phyloP scores from a whole-genome alignment of 2,888 invertebrate species.

The Polylopha cassiicola region DNA sequence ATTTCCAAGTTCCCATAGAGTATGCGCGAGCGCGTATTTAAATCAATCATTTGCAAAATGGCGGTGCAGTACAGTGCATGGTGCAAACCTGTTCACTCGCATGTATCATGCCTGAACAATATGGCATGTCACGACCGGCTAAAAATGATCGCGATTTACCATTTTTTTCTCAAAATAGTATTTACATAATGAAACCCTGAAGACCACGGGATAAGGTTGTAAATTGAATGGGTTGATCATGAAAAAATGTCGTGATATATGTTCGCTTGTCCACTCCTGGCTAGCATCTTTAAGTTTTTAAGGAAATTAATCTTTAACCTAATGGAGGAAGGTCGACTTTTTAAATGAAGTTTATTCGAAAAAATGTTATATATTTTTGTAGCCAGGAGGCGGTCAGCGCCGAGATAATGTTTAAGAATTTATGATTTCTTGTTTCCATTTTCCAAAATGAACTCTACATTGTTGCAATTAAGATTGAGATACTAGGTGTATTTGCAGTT shows the following conservation, averaged over 20 bases:
- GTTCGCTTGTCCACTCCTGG: slow-evolving; percentile 66
- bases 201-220: slow-evolving; percentile 40
- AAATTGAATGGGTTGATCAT: slow-evolving; percentile 32
- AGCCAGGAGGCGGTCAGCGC: slow-evolving; percentile 64
- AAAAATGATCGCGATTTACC: slow-evolving; percentile 59
- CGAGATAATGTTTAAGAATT: slow-evolving; percentile 42
- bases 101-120: slow-evolving; percentile 70
- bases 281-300: too few species aligned
- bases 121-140: slow-evolving; percentile 68
- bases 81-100: slow-evolving; percentile 66
- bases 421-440: slow-evolving; percentile 40
- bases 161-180: slow-evolving; percentile 41
- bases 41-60: slow-evolving; percentile 15
- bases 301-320: too few species aligned
- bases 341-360: too few species aligned
- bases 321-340: too few species aligned
- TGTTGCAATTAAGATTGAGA: slow-evolving; percentile 40
- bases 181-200: slow-evolving; percentile 37
- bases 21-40: slow-evolving; percentile 52
- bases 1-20: slow-evolving; percentile 51
- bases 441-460: slow-evolving; percentile 47
- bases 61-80: slow-evolving; percentile 47
- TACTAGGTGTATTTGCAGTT: slow-evolving; percentile 7
- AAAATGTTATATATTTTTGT: too few species aligned
- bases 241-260: slow-evolving; percentile 65